Evolutionary conservation across 2,797 vertebrate genomes (phyloP).

Genomic region (Sardinella longiceps): DNA sequence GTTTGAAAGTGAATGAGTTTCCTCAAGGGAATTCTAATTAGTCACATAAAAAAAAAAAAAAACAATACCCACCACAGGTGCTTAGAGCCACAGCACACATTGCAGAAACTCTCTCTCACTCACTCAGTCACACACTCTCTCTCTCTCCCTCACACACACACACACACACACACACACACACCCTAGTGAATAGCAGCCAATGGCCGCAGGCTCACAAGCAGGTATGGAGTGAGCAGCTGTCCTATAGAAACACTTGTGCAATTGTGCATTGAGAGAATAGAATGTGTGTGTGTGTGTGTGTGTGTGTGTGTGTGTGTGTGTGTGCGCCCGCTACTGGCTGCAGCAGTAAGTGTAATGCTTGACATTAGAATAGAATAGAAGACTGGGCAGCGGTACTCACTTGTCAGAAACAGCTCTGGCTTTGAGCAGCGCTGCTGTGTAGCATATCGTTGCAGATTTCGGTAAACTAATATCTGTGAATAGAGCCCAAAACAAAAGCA

Average conservation of each 20-base stretch:
- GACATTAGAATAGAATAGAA: conserved; percentile 14
- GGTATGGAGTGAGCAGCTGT: not conserved
- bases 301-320: too few species aligned
- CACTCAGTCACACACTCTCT: not conserved
- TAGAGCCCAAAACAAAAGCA: conserved; percentile 57
- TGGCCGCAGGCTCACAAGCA: not conserved
- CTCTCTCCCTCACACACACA: not conserved
- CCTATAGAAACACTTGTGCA: not conserved
- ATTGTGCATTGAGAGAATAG: too few species aligned
- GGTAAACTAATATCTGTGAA: conserved; percentile 97
- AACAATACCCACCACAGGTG: conserved; percentile 1
- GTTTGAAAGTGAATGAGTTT: not conserved
- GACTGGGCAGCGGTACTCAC: conserved; percentile 79
- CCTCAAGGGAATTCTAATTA: not conserved
- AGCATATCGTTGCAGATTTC: conserved; percentile 99
- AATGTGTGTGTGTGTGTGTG: too few species aligned
- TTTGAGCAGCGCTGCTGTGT: conserved; percentile 98
- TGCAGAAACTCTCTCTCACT: not conserved
- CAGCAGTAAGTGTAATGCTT: too few species aligned
- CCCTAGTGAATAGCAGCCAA: not conserved
- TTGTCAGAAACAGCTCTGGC: conserved; percentile 98
- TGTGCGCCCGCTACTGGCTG: too few species aligned
- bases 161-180: not conserved
- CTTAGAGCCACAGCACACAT: not conserved
- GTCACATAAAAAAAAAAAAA: not conserved